These are phyloP conservation scores for Pristionchus entomophagus DNA, from an alignment of 2,888 invertebrate genomes.

Conservation along the genomic window DNA sequence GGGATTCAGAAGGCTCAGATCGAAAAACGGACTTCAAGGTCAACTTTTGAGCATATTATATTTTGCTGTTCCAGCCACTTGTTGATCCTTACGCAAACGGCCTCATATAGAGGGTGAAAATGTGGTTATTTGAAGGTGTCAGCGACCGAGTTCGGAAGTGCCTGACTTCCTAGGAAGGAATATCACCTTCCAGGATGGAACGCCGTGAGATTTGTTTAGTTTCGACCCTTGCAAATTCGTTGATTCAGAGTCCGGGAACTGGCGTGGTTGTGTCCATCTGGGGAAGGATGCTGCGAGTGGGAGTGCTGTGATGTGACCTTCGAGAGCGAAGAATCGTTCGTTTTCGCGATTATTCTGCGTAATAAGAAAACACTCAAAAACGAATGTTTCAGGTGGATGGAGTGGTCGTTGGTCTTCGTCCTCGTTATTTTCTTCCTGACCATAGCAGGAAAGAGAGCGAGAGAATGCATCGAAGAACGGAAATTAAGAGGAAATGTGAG, in stretches of 20 bases:
- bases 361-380: background rate
- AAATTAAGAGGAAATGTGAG: conserved; percentile 5
- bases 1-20: too few species aligned
- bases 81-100: too few species aligned
- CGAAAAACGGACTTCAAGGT: too few species aligned
- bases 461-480: background rate
- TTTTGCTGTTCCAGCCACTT: too few species aligned
- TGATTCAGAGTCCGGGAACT: background rate
- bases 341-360: background rate
- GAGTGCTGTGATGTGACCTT: conserved; percentile 14
- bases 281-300: background rate
- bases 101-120: background rate
- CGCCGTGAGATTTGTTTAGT: background rate
- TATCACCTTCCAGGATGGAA: conserved; percentile 8
- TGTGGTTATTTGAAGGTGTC: background rate
- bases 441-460: background rate
- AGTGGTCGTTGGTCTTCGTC: background rate
- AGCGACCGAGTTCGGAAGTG: background rate
- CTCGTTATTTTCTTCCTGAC: background rate
- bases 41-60: too few species aligned
- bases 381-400: background rate
- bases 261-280: background rate
- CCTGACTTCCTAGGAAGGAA: background rate
- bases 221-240: background rate
- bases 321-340: background rate